These are phyloP conservation scores for western clawed frog (Xenopus tropicalis) DNA, from an alignment of 2,113 vertebrate genomes.

Conservation along the genomic window DNA sequence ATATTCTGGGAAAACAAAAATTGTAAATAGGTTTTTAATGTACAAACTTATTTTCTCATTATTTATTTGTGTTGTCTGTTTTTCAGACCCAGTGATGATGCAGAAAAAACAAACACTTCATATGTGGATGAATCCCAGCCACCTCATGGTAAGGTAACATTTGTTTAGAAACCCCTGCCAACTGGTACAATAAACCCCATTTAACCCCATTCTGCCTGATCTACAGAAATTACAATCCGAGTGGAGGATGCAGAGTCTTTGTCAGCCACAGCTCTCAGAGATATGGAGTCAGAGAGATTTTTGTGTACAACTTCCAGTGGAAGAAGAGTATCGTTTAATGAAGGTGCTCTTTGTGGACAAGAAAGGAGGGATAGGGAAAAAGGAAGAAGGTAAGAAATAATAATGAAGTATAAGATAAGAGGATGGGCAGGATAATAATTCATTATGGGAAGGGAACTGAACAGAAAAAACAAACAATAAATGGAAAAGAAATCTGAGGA, in stretches of 20 bases:
- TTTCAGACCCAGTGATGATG: constrained; percentile 81
- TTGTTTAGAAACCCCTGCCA: too few species aligned
- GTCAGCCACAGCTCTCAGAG: constrained; percentile 74
- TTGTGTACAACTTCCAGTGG: constrained; percentile 80
- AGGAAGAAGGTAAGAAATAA: constrained; percentile 78
- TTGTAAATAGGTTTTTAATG: too few species aligned
- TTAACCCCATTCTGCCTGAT: not conserved
- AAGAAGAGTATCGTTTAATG: constrained; percentile 93
- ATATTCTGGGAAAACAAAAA: too few species aligned
- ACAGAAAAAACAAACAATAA: too few species aligned
- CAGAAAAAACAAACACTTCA: constrained; percentile 84
- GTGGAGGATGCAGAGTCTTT: constrained; percentile 85
- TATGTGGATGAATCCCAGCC: constrained; percentile 86
- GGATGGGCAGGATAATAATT: not conserved
- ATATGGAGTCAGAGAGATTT: constrained; percentile 86
- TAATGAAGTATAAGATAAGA: not conserved
- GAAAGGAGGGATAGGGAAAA: constrained; percentile 89
- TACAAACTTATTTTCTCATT: too few species aligned
- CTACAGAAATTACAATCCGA: constrained; percentile 82
- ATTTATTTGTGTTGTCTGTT: too few species aligned
- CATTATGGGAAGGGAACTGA: not conserved
- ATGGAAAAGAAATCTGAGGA: too few species aligned
- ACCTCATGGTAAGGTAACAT: constrained; percentile 73
- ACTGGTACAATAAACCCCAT: accelerated
- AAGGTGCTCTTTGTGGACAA: constrained; percentile 89